A percentile compares a stretch with the other conserved stretches of the same genome.
Evolutionary conservation across 92 coral and sea anemone species (phyloP).

Genomic region (Micromussa lordhowensis): DNA sequence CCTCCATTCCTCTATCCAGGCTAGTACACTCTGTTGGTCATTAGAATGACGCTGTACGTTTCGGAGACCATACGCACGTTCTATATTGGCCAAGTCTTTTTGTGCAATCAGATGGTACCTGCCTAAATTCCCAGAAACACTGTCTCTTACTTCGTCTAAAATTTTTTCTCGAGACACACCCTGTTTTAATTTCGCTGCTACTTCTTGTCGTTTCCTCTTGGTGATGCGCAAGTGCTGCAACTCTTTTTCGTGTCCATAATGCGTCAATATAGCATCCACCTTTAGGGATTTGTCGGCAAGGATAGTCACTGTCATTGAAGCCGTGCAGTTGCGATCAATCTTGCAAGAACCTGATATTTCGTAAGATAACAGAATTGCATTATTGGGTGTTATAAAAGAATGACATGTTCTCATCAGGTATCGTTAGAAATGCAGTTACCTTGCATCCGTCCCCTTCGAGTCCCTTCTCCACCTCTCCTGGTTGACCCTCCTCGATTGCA

Average conservation of each 20-base stretch:
- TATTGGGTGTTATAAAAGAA: too few relatives aligned
- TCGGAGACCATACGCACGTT: constrained; percentile 60
- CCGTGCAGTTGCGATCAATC: too few relatives aligned
- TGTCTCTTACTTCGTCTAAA: constrained; percentile 59
- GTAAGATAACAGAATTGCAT: too few relatives aligned
- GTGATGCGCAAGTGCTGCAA: constrained; percentile 62
- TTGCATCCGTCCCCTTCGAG: too few relatives aligned
- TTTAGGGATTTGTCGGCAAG: too few relatives aligned
- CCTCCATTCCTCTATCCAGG: constrained; percentile 71
- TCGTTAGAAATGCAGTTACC: too few relatives aligned
- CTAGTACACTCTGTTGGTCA: constrained; percentile 70
- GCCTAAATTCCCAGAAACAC: constrained; percentile 38
- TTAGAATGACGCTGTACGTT: constrained; percentile 54
- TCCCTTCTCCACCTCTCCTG: too few relatives aligned
- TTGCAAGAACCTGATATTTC: too few relatives aligned
- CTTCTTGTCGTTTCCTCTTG: constrained; percentile 54
- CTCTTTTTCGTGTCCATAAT: constrained; percentile 48
- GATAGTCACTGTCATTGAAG: too few relatives aligned
- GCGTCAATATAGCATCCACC: neutral
- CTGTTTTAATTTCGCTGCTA: constrained; percentile 53
- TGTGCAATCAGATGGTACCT: constrained; percentile 59
- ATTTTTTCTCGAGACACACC: constrained; percentile 60
- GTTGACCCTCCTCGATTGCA: too few relatives aligned
- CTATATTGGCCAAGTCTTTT: constrained; percentile 67
- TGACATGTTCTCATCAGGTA: too few relatives aligned